These are phyloP conservation scores for Dynastes maya DNA, from an alignment of 2,888 invertebrate genomes.

Conservation along the genomic window DNA sequence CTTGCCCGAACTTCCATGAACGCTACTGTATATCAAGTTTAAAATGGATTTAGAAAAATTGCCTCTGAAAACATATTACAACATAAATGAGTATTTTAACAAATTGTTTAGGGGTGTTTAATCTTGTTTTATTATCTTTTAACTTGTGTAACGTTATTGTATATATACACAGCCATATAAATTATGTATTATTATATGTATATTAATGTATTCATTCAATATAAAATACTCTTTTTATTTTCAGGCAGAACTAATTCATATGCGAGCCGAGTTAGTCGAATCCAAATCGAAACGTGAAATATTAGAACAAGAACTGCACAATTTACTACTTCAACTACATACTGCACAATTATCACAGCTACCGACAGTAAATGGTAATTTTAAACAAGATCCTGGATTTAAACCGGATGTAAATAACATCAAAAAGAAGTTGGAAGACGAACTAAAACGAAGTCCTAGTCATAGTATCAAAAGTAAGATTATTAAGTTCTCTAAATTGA, in stretches of 20 bases:
- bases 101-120: too few species aligned
- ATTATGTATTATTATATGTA: too few species aligned
- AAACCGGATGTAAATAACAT: conserved; percentile 69
- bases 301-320: conserved; percentile 77
- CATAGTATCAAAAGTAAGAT: conserved; percentile 62
- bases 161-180: too few species aligned
- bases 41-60: too few species aligned
- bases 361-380: conserved; percentile 66
- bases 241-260: conserved; percentile 85
- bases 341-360: conserved; percentile 75
- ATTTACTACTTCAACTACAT: conserved; percentile 76
- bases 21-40: too few species aligned
- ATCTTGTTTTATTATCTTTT: too few species aligned
- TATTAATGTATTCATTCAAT: neutral
- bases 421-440: conserved; percentile 69
- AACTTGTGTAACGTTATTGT: too few species aligned
- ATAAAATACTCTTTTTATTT: conserved; percentile 55
- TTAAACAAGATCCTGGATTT: conserved; percentile 66
- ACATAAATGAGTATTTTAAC: too few species aligned
- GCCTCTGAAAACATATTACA: too few species aligned
- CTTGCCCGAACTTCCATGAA: too few species aligned
- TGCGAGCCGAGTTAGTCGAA: conserved; percentile 83
- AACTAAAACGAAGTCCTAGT: conserved; percentile 69
- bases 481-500: neutral
- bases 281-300: conserved; percentile 76